Percentiles rank a stretch among this genome's conserved stretches.
These are phyloP conservation scores for Smittia aterrima DNA, from an alignment of 2,888 invertebrate species.

Conservation along the genomic window DNA sequence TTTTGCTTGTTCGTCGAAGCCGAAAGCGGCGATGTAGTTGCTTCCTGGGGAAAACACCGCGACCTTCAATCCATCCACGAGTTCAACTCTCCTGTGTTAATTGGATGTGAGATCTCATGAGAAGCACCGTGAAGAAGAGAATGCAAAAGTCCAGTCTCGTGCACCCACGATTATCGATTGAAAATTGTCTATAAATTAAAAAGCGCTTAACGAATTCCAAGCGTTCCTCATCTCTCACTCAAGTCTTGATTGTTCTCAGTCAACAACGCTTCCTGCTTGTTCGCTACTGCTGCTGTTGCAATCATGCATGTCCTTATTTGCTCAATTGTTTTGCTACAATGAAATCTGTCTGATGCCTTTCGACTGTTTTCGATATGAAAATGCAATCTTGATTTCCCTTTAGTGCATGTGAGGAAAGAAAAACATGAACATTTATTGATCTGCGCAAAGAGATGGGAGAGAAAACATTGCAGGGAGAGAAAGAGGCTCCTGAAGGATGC, in stretches of 20 bases:
- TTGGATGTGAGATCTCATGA: not conserved
- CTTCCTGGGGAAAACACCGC: conserved; percentile 6
- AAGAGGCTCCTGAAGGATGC: conserved; percentile 14
- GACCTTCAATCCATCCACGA: not conserved
- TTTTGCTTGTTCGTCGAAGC: no score
- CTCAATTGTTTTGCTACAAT: conserved; percentile 17
- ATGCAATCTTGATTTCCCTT: not conserved
- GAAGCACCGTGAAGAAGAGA: not conserved
- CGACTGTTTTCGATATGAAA: not conserved
- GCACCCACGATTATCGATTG: conserved; percentile 9
- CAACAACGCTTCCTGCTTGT: not conserved
- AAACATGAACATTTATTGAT: conserved; percentile 20
- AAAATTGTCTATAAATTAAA: conserved; percentile 23
- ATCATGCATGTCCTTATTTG: conserved; percentile 30
- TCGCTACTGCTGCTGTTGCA: not conserved
- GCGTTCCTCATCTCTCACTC: not conserved
- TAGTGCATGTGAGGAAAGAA: not conserved
- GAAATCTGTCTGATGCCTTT: not conserved
- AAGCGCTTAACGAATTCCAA: not conserved
- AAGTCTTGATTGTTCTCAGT: not conserved
- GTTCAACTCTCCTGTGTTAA: not conserved
- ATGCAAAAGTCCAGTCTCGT: not conserved
- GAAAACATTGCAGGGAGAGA: not conserved
- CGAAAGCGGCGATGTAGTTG: not conserved
- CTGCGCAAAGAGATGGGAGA: conserved; percentile 25